These are phyloP conservation scores for Embiotoca jacksoni DNA, from an alignment of 2,113 vertebrate species.

Conservation along the genomic window DNA sequence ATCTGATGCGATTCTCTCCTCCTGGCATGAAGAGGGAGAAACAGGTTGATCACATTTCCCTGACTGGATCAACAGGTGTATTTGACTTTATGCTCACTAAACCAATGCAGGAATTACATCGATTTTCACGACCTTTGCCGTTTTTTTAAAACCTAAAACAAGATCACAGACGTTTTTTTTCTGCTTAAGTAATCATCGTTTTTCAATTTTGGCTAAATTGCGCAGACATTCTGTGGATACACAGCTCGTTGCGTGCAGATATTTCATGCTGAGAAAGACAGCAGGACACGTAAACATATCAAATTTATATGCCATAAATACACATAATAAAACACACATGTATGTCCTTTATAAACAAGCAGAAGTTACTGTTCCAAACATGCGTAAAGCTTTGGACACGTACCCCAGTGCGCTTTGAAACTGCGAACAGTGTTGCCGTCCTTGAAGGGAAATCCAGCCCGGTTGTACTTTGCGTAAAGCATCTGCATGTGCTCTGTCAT, in stretches of 20 bases:
- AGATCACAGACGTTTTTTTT: not conserved
- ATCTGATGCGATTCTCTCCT: constrained; percentile 2
- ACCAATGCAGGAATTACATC: not conserved
- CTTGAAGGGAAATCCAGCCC: constrained; percentile 79
- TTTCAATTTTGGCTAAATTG: not conserved
- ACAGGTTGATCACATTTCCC: constrained; percentile 51
- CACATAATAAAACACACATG: not conserved
- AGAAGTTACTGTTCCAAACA: not conserved
- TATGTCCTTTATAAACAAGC: no score
- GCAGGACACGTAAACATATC: not conserved
- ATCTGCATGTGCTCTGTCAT: constrained; percentile 94
- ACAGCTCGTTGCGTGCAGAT: not conserved
- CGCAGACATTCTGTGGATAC: not conserved
- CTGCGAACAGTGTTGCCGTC: constrained; percentile 95
- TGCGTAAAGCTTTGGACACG: constrained; percentile 63
- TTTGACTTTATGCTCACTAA: constrained; percentile 20
- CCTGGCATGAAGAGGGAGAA: not conserved
- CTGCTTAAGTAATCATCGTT: not conserved
- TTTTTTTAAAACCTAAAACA: not conserved
- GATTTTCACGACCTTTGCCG: not conserved
- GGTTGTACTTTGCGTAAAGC: constrained; percentile 90
- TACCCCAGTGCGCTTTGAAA: constrained; percentile 86
- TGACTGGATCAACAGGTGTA: constrained; percentile 73
- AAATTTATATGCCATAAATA: not conserved
- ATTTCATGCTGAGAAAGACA: not conserved